Evolutionary conservation across 2,888 invertebrate genomes (phyloP).

Genomic region (Dorcus parallelipipedus): DNA sequence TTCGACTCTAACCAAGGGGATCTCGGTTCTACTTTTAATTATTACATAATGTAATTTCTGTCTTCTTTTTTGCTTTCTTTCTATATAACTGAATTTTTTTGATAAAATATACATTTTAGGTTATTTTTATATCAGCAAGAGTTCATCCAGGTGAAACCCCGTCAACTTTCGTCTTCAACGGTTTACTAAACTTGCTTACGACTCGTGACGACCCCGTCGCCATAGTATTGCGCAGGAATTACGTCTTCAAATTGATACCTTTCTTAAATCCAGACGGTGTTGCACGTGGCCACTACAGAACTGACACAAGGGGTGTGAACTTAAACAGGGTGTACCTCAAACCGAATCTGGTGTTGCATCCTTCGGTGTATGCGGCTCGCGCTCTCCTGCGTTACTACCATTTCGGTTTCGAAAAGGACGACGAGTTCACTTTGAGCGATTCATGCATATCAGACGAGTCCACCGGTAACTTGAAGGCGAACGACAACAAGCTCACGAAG

Average conservation of each 20-base stretch:
- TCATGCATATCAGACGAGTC: constrained; percentile 11
- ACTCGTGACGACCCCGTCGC: constrained; percentile 74
- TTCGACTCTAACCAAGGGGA: too few relatives aligned
- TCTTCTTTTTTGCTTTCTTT: neutral
- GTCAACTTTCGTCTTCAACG: constrained; percentile 86
- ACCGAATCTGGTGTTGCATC: constrained; percentile 71
- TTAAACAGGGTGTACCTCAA: constrained; percentile 82
- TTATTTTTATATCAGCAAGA: constrained; percentile 81
- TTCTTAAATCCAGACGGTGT: constrained; percentile 92
- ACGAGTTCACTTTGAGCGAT: constrained; percentile 16
- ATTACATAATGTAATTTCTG: too few relatives aligned
- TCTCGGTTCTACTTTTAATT: too few relatives aligned
- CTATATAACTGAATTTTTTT: too few relatives aligned
- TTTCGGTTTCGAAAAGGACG: constrained; percentile 49
- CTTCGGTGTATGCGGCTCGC: constrained; percentile 82
- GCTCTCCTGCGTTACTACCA: constrained; percentile 74
- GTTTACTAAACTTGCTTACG: constrained; percentile 76
- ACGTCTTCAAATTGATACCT: constrained; percentile 87
- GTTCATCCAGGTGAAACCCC: constrained; percentile 94
- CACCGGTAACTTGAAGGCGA: constrained; percentile 18
- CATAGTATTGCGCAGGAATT: constrained; percentile 65
- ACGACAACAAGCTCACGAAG: constrained; percentile 35
- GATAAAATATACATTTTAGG: constrained; percentile 47
- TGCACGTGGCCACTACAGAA: constrained; percentile 78
- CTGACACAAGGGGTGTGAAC: constrained; percentile 84